phyloP scores from a whole-genome alignment of 2,888 invertebrate genomes.

The Galeopsomyia nigrocyanea region DNA sequence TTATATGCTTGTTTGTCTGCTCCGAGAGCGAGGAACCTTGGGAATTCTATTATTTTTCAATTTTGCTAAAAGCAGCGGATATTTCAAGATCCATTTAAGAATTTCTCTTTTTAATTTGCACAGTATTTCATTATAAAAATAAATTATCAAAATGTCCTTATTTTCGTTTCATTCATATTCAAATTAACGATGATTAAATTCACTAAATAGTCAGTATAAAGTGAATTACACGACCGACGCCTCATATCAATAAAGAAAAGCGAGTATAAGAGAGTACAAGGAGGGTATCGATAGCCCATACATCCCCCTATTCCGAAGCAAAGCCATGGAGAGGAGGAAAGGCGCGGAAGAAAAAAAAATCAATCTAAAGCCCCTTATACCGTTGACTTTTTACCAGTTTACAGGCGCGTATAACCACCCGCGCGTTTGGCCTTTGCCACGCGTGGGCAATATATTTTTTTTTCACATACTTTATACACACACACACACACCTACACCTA shows the following conservation, averaged over 20 bases:
- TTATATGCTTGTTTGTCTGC: conserved; percentile 21
- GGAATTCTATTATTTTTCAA: conserved; percentile 38
- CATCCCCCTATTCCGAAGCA: no score
- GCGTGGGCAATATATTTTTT: conserved; percentile 44
- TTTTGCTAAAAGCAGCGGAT: conserved; percentile 39
- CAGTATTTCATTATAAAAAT: conserved; percentile 2
- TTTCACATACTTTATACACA: not conserved
- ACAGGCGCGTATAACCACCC: conserved; percentile 9
- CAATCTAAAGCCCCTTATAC: conserved; percentile 38
- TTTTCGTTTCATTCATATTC: no score
- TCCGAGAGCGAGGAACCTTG: not conserved
- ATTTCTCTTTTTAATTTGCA: not conserved
- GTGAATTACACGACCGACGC: not conserved
- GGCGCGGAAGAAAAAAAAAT: conserved; percentile 37
- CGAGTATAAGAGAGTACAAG: no score
- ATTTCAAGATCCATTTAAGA: no score
- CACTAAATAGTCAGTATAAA: no score
- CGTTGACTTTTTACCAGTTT: conserved; percentile 33
- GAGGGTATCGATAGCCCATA: no score
- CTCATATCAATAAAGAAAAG: conserved; percentile 12
- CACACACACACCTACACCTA: no score
- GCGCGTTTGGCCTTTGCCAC: conserved; percentile 10
- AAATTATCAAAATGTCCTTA: not conserved
- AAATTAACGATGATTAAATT: no score
- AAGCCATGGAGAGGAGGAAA: not conserved